phyloP scores from a whole-genome alignment of 2,113 vertebrate genomes.

The Siniperca chuatsi region DNA sequence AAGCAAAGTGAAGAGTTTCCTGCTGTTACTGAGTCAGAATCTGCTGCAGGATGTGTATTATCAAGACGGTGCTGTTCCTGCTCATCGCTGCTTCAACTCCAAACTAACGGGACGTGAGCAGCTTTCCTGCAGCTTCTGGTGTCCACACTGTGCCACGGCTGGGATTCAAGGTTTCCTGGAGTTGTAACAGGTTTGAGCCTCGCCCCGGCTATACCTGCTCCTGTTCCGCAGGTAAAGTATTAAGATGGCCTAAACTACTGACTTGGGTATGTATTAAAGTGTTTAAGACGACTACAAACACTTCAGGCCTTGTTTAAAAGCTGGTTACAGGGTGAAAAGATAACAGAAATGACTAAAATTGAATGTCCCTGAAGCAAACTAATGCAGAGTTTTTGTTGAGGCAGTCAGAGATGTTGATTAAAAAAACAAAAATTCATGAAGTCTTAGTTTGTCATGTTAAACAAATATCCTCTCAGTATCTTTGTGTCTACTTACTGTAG shows the following conservation, averaged over 20 bases:
- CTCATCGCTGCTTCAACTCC: slow-evolving; percentile 21
- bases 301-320: not conserved
- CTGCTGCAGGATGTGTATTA: slow-evolving; percentile 52
- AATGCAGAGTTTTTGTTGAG: not conserved
- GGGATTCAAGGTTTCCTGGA: slow-evolving; percentile 14
- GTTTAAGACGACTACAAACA: not conserved
- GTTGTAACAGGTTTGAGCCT: slow-evolving; percentile 23
- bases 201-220: not conserved
- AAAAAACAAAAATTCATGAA: not conserved
- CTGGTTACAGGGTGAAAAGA: not conserved
- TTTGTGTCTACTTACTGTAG: not conserved
- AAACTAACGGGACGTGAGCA: not conserved
- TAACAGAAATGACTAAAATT: no score
- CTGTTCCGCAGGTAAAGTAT: slow-evolving; percentile 65
- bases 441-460: not conserved
- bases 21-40: slow-evolving; percentile 26
- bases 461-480: not conserved
- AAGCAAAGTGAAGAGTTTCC: slow-evolving; percentile 31
- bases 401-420: not conserved
- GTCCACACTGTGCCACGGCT: not conserved
- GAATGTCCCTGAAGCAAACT: not conserved
- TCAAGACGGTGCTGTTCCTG: not conserved
- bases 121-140: not conserved
- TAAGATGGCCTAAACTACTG: not conserved
- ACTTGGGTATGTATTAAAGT: slow-evolving; percentile 60